Percentiles rank a stretch among this genome's conserved stretches.
Conservation (phyloP, 1,140 invertebrate genomes). For the Magallana ariakensis region DNA sequence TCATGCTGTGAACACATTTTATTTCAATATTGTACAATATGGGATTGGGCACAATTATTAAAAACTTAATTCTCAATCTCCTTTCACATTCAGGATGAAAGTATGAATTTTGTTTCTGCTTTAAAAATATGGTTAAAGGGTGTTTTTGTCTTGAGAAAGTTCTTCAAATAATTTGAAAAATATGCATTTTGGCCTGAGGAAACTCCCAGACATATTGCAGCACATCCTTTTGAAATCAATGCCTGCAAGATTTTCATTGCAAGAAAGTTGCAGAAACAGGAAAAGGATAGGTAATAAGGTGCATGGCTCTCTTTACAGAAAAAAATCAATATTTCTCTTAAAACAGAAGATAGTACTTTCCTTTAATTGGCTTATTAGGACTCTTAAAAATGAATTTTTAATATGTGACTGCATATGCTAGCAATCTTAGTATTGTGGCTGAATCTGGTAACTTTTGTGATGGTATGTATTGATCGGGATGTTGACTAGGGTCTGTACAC, state of each 20-base stretch:
- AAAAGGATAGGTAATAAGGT: neutral
- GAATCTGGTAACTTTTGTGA: conserved; percentile 34
- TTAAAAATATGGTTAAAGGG: no score
- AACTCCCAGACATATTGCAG: no score
- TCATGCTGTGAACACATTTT: no score
- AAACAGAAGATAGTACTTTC: neutral
- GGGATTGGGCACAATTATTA: no score
- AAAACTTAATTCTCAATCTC: no score
- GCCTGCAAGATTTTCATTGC: neutral
- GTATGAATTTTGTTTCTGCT: no score
- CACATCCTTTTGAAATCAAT: neutral
- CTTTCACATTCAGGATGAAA: no score
- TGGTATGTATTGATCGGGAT: conserved; percentile 1
- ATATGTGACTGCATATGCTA: neutral
- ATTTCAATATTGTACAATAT: no score
- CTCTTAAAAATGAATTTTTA: conserved; percentile 24
- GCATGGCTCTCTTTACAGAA: no score
- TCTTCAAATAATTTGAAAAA: neutral
- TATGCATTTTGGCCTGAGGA: no score
- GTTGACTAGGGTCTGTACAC: conserved; percentile 33
- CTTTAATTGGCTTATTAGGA: neutral
- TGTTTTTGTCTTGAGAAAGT: neutral
- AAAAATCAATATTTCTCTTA: conserved; percentile 16
- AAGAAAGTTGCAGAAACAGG: neutral
- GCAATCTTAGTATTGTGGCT: conserved; percentile 17